Percentiles rank a stretch among this genome's conserved stretches.
These are phyloP conservation scores for Lithophane leautieri DNA, from an alignment of 2,888 invertebrate species.

Conservation along the genomic window DNA sequence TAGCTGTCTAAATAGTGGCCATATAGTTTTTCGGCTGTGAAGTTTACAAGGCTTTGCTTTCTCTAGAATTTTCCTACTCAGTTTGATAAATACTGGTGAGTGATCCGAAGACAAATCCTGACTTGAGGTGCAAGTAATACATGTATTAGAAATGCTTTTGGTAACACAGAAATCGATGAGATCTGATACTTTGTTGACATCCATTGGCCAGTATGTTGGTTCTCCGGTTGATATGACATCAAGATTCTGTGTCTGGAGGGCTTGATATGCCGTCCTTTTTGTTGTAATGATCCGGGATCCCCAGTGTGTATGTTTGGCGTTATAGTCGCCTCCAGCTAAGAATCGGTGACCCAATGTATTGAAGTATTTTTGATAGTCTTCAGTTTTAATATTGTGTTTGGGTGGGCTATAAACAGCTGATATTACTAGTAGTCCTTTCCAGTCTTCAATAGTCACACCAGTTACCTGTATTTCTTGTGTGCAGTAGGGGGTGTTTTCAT, in stretches of 20 bases:
- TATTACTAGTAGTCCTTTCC: background rate
- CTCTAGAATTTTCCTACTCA: background rate
- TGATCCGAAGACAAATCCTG: background rate
- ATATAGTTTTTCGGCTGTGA: background rate
- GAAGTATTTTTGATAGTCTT: background rate
- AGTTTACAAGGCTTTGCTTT: background rate
- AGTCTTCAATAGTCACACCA: no score
- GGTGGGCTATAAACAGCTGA: background rate
- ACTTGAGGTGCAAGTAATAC: background rate
- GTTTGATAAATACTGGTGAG: background rate
- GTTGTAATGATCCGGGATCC: background rate
- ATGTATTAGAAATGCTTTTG: background rate
- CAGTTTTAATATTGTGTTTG: slow-evolving; percentile 9
- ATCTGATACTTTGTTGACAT: background rate
- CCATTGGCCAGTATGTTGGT: background rate
- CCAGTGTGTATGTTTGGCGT: background rate
- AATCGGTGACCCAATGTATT: background rate
- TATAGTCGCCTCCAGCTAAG: background rate
- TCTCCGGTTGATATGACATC: background rate
- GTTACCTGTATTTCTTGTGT: background rate
- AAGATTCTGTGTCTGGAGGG: background rate
- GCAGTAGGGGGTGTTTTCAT: background rate
- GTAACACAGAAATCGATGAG: background rate
- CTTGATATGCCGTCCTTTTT: background rate
- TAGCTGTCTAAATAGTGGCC: background rate